Conservation (phyloP, 2,113 vertebrate genomes). For the Hyperopisus bebe region DNA sequence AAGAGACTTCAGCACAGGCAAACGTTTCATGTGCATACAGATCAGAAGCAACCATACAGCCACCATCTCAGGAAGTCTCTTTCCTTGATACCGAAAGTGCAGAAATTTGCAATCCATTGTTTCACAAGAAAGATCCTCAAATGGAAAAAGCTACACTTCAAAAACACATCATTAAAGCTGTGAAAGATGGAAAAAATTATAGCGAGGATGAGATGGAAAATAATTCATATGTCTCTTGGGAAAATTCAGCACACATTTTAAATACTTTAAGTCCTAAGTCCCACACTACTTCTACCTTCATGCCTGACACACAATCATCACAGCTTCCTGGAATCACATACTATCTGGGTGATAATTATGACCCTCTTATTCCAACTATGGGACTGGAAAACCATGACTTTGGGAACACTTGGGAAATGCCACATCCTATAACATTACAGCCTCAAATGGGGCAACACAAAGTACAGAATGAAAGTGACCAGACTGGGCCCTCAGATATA, state of each 20-base stretch:
- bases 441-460: conserved; percentile 13
- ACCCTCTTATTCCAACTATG: not conserved
- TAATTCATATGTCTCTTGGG: not conserved
- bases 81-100: not conserved
- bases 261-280: conserved; percentile 13
- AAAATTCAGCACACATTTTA: conserved; percentile 6
- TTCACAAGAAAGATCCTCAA: not conserved
- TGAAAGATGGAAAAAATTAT: conserved; percentile 24
- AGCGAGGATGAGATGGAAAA: not conserved
- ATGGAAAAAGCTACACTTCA: not conserved
- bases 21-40: not conserved
- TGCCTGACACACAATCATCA: not conserved
- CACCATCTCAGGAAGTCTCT: not conserved
- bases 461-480: not conserved
- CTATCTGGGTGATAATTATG: not conserved
- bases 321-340: not conserved
- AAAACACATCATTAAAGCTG: not conserved
- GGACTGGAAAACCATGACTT: conserved; percentile 2
- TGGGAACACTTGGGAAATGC: not conserved
- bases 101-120: not conserved
- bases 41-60: conserved; percentile 18
- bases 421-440: conserved; percentile 35
- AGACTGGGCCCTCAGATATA: not conserved
- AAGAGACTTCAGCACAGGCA: conserved; percentile 20
- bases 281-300: conserved; percentile 15